Conservation (phyloP, 2,113 vertebrate genomes). For the Petrocephalus microphthalmus region DNA sequence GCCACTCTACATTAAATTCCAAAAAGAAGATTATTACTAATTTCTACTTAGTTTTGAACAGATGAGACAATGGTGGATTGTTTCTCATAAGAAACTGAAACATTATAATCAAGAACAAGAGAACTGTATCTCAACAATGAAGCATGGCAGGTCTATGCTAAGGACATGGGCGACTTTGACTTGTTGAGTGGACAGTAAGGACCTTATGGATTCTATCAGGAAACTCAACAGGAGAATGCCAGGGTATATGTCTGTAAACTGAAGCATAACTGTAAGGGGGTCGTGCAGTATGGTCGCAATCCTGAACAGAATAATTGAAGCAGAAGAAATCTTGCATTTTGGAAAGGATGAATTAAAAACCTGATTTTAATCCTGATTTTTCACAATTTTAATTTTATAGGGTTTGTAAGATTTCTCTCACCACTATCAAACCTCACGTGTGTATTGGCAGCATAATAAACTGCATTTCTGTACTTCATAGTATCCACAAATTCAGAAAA, state of each 20-base stretch:
- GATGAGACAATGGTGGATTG: background rate
- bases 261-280: background rate
- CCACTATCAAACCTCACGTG: background rate
- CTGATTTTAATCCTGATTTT: background rate
- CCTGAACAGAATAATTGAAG: background rate
- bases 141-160: background rate
- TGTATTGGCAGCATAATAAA: background rate
- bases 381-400: background rate
- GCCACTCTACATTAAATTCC: background rate
- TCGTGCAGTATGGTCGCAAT: background rate
- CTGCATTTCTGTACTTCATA: background rate
- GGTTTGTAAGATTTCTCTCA: background rate
- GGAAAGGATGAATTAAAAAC: background rate
- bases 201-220: background rate
- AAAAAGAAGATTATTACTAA: background rate
- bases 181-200: background rate
- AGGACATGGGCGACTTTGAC: background rate
- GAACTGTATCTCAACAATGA: background rate
- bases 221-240: background rate
- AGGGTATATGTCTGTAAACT: background rate
- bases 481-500: background rate
- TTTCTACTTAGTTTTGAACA: background rate
- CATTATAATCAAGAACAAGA: background rate
- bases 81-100: background rate
- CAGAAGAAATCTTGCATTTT: background rate